These are phyloP conservation scores for Sesia apiformis DNA, from an alignment of 2,888 invertebrate genomes.

Conservation along the genomic window DNA sequence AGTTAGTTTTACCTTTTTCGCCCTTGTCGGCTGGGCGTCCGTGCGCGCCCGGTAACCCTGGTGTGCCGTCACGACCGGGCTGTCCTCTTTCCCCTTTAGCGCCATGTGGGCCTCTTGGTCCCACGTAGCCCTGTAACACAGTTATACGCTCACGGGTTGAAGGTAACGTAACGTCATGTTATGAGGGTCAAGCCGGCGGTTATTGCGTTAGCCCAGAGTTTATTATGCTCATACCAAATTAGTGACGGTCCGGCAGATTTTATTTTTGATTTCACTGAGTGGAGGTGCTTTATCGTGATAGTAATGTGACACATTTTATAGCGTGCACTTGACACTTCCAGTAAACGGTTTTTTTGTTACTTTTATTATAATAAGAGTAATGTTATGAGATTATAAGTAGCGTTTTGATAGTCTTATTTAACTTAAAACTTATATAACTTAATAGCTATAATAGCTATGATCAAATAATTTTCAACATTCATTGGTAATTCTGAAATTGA, in stretches of 20 bases:
- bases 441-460: too few species aligned
- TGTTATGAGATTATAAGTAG: too few species aligned
- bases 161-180: conserved; percentile 52
- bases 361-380: too few species aligned
- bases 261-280: conserved; percentile 4
- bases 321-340: neutral
- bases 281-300: neutral
- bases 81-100: conserved; percentile 79
- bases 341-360: too few species aligned
- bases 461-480: too few species aligned
- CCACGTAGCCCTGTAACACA: conserved; percentile 63
- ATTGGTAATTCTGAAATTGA: too few species aligned
- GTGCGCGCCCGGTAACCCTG: conserved; percentile 73
- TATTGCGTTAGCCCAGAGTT: conserved; percentile 55
- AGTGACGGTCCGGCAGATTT: conserved; percentile 32
- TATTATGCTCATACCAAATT: conserved; percentile 51
- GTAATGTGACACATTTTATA: neutral
- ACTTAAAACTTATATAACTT: too few species aligned
- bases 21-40: conserved; percentile 82
- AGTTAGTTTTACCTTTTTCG: conserved; percentile 78
- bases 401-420: too few species aligned
- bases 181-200: conserved; percentile 60
- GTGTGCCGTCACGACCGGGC: conserved; percentile 81
- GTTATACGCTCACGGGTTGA: conserved; percentile 50
- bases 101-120: conserved; percentile 75